phyloP scores from a whole-genome alignment of 2,113 vertebrate species.

The Acrocephalus kingi region DNA sequence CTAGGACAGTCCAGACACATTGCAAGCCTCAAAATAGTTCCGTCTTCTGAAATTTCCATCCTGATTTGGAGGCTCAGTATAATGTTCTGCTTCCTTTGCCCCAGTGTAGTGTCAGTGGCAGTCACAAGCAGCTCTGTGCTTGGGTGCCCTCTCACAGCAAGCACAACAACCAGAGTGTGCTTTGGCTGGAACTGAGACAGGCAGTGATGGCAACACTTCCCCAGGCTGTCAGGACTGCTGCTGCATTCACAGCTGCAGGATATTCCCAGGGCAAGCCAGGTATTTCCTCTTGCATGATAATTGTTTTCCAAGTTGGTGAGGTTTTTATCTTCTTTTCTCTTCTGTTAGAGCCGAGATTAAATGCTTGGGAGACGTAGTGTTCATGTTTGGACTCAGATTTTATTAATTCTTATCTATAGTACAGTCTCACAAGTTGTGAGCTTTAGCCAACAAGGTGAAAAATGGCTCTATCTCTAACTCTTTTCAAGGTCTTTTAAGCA shows the following conservation, averaged over 20 bases:
- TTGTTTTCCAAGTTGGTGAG: not conserved
- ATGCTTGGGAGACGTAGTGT: no score
- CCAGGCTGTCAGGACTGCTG: not conserved
- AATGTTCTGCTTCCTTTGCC: no score
- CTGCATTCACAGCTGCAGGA: not conserved
- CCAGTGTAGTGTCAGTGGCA: not conserved
- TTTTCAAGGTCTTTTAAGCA: no score
- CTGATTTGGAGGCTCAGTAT: not conserved
- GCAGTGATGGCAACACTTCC: not conserved
- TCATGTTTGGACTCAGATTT: no score
- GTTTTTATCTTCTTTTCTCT: no score
- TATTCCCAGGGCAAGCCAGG: not conserved
- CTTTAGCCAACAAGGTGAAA: no score
- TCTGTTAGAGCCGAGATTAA: no score
- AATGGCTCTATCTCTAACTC: no score
- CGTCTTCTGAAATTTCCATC: not conserved
- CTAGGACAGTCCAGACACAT: not conserved
- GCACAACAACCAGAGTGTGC: not conserved
- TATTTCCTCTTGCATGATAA: not conserved
- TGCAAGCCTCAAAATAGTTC: not conserved
- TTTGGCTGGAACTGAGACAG: not conserved
- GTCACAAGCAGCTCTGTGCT: not conserved
- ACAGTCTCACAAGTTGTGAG: no score
- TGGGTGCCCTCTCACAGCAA: not conserved
- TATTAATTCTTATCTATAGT: no score